These are phyloP conservation scores for Ciconia maguari DNA, from an alignment of 2,113 vertebrate genomes.

Conservation along the genomic window DNA sequence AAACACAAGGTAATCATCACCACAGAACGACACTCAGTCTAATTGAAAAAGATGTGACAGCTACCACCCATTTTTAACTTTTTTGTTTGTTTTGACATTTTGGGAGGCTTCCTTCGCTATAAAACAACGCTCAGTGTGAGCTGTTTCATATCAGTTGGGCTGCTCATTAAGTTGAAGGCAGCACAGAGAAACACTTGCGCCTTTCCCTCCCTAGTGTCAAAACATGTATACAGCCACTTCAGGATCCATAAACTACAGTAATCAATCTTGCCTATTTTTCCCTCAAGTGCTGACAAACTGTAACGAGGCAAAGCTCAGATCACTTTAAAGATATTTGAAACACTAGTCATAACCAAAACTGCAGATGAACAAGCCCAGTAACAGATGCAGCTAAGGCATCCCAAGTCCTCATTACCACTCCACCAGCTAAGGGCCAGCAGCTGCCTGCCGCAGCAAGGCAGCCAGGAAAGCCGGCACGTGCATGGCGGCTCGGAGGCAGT, in stretches of 20 bases:
- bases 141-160: not conserved
- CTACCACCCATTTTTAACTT: not conserved
- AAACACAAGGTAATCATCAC: not conserved
- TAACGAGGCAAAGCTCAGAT: constrained; percentile 1
- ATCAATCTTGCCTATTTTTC: constrained; percentile 10
- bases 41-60: not conserved
- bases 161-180: constrained; percentile 23
- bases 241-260: constrained; percentile 44
- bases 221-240: constrained; percentile 14
- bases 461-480: not conserved
- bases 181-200: constrained; percentile 3
- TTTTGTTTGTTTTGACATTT: not conserved
- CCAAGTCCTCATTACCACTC: not conserved
- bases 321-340: not conserved
- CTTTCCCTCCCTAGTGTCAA: not conserved
- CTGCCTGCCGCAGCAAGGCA: not conserved
- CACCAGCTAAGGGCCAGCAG: constrained; percentile 30
- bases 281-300: constrained; percentile 1
- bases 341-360: not conserved
- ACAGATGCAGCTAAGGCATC: not conserved
- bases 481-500: not conserved
- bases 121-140: not conserved
- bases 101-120: not conserved
- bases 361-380: constrained; percentile 8
- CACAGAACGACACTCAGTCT: not conserved